A percentile compares a stretch with the other conserved stretches of the same genome.
These are phyloP conservation scores for Gila robusta DNA, from an alignment of 2,797 vertebrate species.

Conservation along the genomic window DNA sequence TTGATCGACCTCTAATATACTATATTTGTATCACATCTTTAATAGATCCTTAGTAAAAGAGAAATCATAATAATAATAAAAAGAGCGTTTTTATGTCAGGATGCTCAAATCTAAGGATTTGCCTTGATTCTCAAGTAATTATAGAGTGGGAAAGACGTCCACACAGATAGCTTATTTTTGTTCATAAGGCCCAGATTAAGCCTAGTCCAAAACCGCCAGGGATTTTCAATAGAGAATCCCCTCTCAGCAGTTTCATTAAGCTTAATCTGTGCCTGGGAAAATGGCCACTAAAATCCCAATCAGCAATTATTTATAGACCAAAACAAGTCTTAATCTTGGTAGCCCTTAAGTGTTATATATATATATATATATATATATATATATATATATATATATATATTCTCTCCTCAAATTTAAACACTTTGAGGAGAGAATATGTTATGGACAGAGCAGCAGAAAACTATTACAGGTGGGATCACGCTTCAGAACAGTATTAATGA, in stretches of 20 bases:
- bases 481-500: slow-evolving; percentile 29
- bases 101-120: slow-evolving; percentile 12
- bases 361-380: no score
- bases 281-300: slow-evolving; percentile 37
- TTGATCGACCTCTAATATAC: background rate
- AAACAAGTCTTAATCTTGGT: slow-evolving; percentile 9
- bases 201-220: slow-evolving; percentile 25
- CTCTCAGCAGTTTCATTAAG: slow-evolving; percentile 36
- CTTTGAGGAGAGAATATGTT: background rate
- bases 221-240: slow-evolving; percentile 40
- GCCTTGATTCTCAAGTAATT: slow-evolving; percentile 23
- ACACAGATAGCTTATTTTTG: slow-evolving; percentile 23
- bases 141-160: slow-evolving; percentile 1
- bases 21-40: background rate
- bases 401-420: background rate
- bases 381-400: no score
- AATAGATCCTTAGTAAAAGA: background rate
- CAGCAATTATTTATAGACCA: slow-evolving; percentile 17
- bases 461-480: background rate
- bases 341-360: background rate
- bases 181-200: slow-evolving; percentile 40
- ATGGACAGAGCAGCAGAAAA: background rate
- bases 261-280: slow-evolving; percentile 35
- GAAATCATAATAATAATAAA: background rate
- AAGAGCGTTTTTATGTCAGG: background rate